Percentiles rank a stretch among this genome's conserved stretches.
phyloP scores from a whole-genome alignment of 2,113 vertebrate genomes.

The Scytalopus superciliaris region DNA sequence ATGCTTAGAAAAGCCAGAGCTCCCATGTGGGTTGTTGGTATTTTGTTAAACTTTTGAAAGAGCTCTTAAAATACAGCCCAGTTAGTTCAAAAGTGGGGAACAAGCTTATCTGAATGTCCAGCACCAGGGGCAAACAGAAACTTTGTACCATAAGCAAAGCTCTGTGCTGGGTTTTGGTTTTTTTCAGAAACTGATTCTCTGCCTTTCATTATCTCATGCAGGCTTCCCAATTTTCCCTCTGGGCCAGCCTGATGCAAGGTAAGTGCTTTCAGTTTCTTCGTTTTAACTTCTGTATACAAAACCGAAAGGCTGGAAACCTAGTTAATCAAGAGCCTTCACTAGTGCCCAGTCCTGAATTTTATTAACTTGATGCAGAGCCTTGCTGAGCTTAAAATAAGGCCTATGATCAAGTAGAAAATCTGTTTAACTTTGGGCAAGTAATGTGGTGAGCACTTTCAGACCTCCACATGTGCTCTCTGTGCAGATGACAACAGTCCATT shows the following conservation, averaged over 20 bases:
- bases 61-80: not conserved
- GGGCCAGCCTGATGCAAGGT: not conserved
- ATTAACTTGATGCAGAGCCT: not conserved
- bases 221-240: not conserved
- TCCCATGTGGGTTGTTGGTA: rapidly evolving
- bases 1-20: not conserved
- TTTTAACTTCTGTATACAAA: not conserved
- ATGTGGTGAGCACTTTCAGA: not conserved
- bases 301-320: not conserved
- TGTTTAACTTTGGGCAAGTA: not conserved
- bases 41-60: not conserved
- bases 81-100: not conserved
- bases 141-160: not conserved
- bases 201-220: not conserved
- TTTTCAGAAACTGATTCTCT: not conserved
- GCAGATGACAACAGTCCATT: rapidly evolving
- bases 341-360: not conserved
- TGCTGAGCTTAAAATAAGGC: not conserved
- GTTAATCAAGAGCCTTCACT: not conserved
- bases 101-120: not conserved
- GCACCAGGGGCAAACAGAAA: not conserved
- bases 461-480: not conserved
- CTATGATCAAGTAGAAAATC: not conserved
- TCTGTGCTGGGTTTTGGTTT: not conserved
- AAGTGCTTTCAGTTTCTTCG: not conserved